Evolutionary conservation across 2,888 invertebrate species (phyloP).

Genomic region (Congeria kusceri): DNA sequence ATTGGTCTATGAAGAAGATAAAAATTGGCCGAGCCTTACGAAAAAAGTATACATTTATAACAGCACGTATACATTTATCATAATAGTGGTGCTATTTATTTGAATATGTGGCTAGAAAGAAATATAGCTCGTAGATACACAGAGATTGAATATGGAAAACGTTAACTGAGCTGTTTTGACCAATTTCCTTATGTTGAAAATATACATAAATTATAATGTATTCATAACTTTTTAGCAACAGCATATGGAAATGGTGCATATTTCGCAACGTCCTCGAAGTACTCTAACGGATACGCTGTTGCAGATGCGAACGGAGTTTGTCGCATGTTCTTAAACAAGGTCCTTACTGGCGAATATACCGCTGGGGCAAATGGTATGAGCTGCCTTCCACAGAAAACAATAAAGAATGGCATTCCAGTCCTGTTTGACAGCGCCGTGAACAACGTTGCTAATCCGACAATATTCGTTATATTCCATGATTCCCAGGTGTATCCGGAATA

Average conservation of each 20-base stretch:
- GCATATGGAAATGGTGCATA: conserved; percentile 22
- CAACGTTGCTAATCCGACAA: background rate
- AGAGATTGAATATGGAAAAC: too few species aligned
- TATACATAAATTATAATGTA: too few species aligned
- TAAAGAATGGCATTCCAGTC: background rate
- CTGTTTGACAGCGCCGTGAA: conserved; percentile 20
- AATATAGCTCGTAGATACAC: too few species aligned
- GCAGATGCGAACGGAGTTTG: background rate
- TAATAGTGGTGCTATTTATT: too few species aligned
- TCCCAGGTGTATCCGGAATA: conserved; percentile 32
- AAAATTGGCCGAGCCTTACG: too few species aligned
- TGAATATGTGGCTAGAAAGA: too few species aligned
- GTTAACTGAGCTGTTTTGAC: too few species aligned
- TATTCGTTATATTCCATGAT: conserved; percentile 33
- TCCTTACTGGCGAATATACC: conserved; percentile 21
- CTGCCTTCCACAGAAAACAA: conserved; percentile 7
- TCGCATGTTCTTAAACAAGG: conserved; percentile 26
- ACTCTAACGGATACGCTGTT: conserved; percentile 18
- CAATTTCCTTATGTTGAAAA: too few species aligned
- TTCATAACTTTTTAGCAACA: conserved; percentile 6
- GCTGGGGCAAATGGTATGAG: background rate
- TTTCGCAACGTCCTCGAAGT: conserved; percentile 15
- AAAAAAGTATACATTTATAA: too few species aligned
- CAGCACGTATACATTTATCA: too few species aligned
- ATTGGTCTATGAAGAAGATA: too few species aligned